Base-by-base conservation (phyloP, 2,888 invertebrate species). In the Entomobrya proxima region DNA sequence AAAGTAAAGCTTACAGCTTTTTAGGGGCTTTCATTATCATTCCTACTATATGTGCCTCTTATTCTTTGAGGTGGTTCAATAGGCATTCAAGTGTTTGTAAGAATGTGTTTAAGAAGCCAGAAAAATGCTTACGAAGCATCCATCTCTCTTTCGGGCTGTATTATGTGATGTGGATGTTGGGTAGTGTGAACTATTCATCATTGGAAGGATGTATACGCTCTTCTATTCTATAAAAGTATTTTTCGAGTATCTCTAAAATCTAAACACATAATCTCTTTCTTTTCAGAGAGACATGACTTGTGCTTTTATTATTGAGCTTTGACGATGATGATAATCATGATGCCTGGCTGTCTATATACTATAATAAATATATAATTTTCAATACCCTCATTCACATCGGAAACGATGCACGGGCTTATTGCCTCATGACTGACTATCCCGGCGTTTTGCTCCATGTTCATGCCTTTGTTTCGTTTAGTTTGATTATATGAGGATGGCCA, bases 61-160 rank as follows among this genome's bases (percentile, higher is more conserved):
- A 35, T 40, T 18, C 52, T 76, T 67, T 67, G 35, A 83, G 64
- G 76, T 75, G 76, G 67, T 61, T 76, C 83, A 83, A 83, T 76
- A 76, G 64, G 76, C 83, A 83, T 58, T 82, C 61, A 83, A 83
- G 76, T 76, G 52, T 75, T 83, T 76, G 44, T 76, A 76, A 83
- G 83, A 83, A 67, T 83, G 75, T 75, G 82, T 75, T 76, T 83
- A 83, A 83, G 76, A 83, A 83, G 76, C 52, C 76, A 83, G 83
- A 76, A 83, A 83, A 83, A 82, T 82, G 82, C 82, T 82, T 82
- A 64, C 82, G 75, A 74, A 75, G 82, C 82, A 81, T 61, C 30
- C n/a, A n/a, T 47, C 32, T 69, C 52, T 78, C 52, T 18, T 58
- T 37, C 24, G 18, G 9, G 18, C 15, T 72, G 72, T 50, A n/a